A percentile compares a stretch with the other conserved stretches of the same genome.
Conservation (phyloP, 2,888 invertebrate genomes). For the Agonopterix heracliana region DNA sequence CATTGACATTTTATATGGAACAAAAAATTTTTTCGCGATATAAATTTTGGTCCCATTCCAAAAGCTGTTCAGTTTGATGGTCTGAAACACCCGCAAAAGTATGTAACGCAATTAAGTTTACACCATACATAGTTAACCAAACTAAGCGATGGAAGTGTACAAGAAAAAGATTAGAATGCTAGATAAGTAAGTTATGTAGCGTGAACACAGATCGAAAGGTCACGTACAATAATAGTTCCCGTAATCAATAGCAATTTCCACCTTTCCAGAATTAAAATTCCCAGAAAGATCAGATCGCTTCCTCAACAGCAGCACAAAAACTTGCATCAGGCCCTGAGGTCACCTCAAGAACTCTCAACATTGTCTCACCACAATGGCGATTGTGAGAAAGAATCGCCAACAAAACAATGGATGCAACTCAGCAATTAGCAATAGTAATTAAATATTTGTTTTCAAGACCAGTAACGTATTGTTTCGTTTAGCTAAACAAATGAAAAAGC, state of each 20-base stretch:
- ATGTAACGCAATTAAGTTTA: too few relatives aligned
- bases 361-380: constrained; percentile 69
- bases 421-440: constrained; percentile 68
- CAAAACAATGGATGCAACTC: constrained; percentile 57
- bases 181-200: background rate
- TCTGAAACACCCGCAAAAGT: too few relatives aligned
- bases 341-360: constrained; percentile 57
- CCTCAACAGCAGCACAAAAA: constrained; percentile 37
- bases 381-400: constrained; percentile 65
- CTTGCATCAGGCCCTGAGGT: constrained; percentile 60
- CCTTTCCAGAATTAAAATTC: constrained; percentile 26
- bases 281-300: constrained; percentile 32
- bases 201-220: background rate
- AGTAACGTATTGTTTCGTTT: constrained; percentile 42
- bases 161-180: background rate
- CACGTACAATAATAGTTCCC: too few relatives aligned
- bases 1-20: too few relatives aligned
- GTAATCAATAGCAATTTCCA: constrained; percentile 1
- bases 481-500: constrained; percentile 38
- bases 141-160: too few relatives aligned
- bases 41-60: too few relatives aligned
- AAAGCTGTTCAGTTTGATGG: too few relatives aligned
- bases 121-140: too few relatives aligned
- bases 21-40: too few relatives aligned
- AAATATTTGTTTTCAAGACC: constrained; percentile 52